Base-by-base conservation (phyloP, 2,888 invertebrate genomes). In the Leptopilina drosophilae region DNA sequence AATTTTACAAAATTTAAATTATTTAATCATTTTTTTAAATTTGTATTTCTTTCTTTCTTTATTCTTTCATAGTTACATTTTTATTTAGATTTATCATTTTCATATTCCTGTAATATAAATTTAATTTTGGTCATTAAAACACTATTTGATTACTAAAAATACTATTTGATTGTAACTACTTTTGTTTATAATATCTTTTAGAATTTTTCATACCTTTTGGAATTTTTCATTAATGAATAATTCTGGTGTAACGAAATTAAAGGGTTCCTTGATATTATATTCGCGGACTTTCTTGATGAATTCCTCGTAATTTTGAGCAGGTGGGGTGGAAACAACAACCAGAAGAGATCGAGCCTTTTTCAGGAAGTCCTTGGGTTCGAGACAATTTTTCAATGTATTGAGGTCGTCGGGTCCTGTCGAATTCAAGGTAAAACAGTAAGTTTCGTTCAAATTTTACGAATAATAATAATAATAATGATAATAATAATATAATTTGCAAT, bases 281-380 rank as follows among this genome's bases (percentile, higher is more conserved):
- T 94, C 93, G 77, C 96, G 94, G 40, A 99, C 98, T 90, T 94
- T 94, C 75, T 94, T 93, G 14, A 96, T 96, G 91, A 99, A 99
- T 53, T 94, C 93, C 85, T 95, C 95, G 88, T 96, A 96, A 85
- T 94, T 94, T 84, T 95, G 93, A 73, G 93, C 90, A 0, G 98
- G 98, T 69, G 97, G 97, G 33, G 97, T 97, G 0, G 97, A 96
- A 1, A 97, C 97, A 65, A 99, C 96, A 26, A 98, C 97, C 81
- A 99, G 93, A 42, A 98, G 93, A 3, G 97, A 98, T 87, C 95
- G 94, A 2, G 96, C 96, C 69, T 95, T 93, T 89, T 95, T 95
- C 85, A 94, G 91, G 87, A 95, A 95, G 88, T 94, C 94, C 77
- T 92, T 91, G 46, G 94, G 94, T 86, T 94, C 94, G 89, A 92